Base-by-base conservation (phyloP, 2,113 vertebrate species). In the Macrotis lagotis region DNA sequence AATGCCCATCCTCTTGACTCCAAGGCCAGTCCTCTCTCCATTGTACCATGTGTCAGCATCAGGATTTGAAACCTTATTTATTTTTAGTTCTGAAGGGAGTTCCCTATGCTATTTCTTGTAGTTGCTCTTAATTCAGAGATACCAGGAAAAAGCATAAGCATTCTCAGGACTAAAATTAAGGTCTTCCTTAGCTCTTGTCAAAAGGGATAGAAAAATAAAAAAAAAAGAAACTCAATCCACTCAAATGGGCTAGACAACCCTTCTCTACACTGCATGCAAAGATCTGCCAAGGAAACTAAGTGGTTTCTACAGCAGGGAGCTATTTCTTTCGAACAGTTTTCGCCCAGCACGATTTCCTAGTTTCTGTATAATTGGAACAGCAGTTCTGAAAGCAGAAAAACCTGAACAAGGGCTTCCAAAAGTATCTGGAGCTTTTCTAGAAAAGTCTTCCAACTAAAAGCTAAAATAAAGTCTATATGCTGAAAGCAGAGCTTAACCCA, bases 261-360 rank as follows among this genome's bases (percentile, higher is more conserved):
- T 66, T 88, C 26, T 50, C 31, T 22, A 10, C 2, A 48, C 55
- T 93, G 31, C 22, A 0, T 44, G 55, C 31, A 90, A 89, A 93
- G 93, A 93, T 6, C 59, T 88, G 59, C 66, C 89, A 50, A 0
- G 49, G 92, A 92, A 94, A 53, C 37, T 66, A 31, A 90, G 25
- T 66, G 48, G 48, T 88, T 90, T 91, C 9, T 9, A 53, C 52
- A 53, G n/a, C 51, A 47, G 31, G 7, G 83, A 66, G 88, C n/a
- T 92, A 89, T 94, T 94, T 95, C 55, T 90, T 90, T 92, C 50
- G 88, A 91, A 96, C 47, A 59, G 48, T 51, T 91, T 52, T 47
- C 52, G 55, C 44, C 91, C 48, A 44, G 44, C 55, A 47, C 0
- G 1, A 48, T 53, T 91, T 93, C 94, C 91, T 53, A 83, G 66